These are phyloP conservation scores for Coecobrya sp. DNA, from an alignment of 2,888 invertebrate genomes.

Conservation along the genomic window DNA sequence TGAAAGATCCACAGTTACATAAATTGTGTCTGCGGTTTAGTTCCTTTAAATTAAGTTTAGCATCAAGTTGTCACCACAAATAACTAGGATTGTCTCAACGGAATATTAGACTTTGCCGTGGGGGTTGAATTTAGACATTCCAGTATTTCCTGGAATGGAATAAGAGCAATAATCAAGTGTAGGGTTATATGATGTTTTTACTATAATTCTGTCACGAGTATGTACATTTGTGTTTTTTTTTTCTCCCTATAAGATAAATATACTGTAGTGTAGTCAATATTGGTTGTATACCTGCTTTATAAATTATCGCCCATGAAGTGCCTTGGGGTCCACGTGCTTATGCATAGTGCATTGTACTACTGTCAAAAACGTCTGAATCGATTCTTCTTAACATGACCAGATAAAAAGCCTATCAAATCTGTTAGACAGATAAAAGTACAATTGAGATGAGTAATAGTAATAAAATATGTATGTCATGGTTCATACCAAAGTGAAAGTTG, in stretches of 20 bases:
- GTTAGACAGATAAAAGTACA: too few species aligned
- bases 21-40: too few species aligned
- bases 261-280: neutral
- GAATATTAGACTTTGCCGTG: too few species aligned
- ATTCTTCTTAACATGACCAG: neutral
- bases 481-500: neutral
- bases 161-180: too few species aligned
- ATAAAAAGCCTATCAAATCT: too few species aligned
- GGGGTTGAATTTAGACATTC: too few species aligned
- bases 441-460: too few species aligned
- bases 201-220: neutral
- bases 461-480: too few species aligned
- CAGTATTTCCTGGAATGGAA: neutral
- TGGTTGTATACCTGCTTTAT: neutral
- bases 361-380: neutral
- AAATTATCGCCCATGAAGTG: neutral
- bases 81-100: too few species aligned
- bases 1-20: too few species aligned
- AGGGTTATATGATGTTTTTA: neutral
- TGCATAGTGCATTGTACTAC: neutral
- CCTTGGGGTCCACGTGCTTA: neutral
- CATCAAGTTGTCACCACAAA: too few species aligned
- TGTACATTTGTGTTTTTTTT: conserved; percentile 48
- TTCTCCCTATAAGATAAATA: conserved; percentile 87
- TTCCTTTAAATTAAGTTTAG: too few species aligned